These are phyloP conservation scores for Anarsia innoxiella DNA, from an alignment of 2,888 invertebrate species.

Conservation along the genomic window DNA sequence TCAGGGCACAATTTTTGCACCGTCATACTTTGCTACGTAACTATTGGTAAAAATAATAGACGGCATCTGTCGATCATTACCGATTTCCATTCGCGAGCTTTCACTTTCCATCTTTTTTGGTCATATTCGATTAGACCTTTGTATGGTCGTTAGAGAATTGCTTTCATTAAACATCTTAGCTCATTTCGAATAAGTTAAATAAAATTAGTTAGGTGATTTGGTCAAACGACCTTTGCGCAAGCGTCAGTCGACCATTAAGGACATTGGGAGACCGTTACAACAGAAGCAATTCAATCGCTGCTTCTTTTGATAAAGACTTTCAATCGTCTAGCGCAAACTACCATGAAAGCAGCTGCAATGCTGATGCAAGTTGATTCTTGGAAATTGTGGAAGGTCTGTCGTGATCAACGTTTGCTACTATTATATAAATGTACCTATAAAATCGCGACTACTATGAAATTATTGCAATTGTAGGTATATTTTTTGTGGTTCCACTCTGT, in stretches of 20 bases:
- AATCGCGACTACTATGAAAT: neutral
- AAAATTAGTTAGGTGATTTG: slow-evolving; percentile 42
- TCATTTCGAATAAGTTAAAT: slow-evolving; percentile 32
- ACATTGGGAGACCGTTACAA: slow-evolving; percentile 45
- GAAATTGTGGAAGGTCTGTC: slow-evolving; percentile 29
- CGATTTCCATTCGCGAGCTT: slow-evolving; percentile 37
- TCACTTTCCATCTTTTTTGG: slow-evolving; percentile 40
- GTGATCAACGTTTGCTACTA: slow-evolving; percentile 29
- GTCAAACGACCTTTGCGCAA: slow-evolving; percentile 57
- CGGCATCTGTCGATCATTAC: slow-evolving; percentile 25
- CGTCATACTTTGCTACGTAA: slow-evolving; percentile 17
- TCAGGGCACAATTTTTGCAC: slow-evolving; percentile 1
- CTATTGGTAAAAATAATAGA: slow-evolving; percentile 23
- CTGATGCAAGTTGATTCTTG: slow-evolving; percentile 24
- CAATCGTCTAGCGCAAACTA: slow-evolving; percentile 25
- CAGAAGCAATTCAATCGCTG: slow-evolving; percentile 36
- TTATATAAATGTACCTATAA: slow-evolving; percentile 31
- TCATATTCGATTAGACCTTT: slow-evolving; percentile 20
- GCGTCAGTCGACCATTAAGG: slow-evolving; percentile 55
- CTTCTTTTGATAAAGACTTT: slow-evolving; percentile 28
- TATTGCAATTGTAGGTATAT: neutral
- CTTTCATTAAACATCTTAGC: slow-evolving; percentile 23
- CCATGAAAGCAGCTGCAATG: slow-evolving; percentile 27
- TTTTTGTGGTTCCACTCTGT: slow-evolving; percentile 22
- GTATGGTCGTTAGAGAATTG: slow-evolving; percentile 22